Evolutionary conservation across 2,888 invertebrate species (phyloP), one percentile per base, ranked within the genome.

Genomic region (Eilema sororculum): DNA sequence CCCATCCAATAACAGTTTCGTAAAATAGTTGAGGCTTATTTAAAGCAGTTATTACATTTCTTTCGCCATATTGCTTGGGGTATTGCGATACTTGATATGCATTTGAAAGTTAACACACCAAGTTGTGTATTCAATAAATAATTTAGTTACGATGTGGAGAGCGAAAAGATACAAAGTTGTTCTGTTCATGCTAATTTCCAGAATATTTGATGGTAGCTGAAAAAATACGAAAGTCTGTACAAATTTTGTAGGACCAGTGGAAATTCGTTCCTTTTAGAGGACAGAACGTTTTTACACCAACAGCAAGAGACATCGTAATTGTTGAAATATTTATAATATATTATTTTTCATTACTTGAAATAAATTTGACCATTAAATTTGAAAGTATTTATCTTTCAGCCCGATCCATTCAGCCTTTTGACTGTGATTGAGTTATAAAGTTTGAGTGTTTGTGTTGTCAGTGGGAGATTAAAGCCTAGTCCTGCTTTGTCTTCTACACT

Each of bases 1-100:
- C 74, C 67, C 79, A 76, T 83, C 83, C 83, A 84, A 89, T 86
- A 85, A 87, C 86, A 82, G 78, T 84, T 81, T 77, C 76, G 74
- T 80, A 78, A 67, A 78, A 81, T 75, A 60, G 78, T 74, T 58
- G 46, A 68, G 58, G 70, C 68, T 72, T 76, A 74, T 85, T 77
- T 60, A 67, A 72, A 70, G 71, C 59, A 68, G 72, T 71, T 75
- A 75, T 74, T 70, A 72, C 64, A 56, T 58, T 63, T 33, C 63
- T 30, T 46, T 72, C 30, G 63, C 52, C 64, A 72, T 67, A 67
- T 69, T 69, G 57, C 61, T 61, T 9, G 28, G 69, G 69, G 60
- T 61, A 65, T 65, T 56, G 25, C 10, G 69, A 41, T 67, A 61
- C 60, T 69, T 69, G 22, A 60, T 61, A 69, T 65, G 67, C 61